A percentile compares a stretch with the other conserved stretches of the same genome.
Conservation (phyloP, 2,797 vertebrate species). For the Philypnodon macrostomus region DNA sequence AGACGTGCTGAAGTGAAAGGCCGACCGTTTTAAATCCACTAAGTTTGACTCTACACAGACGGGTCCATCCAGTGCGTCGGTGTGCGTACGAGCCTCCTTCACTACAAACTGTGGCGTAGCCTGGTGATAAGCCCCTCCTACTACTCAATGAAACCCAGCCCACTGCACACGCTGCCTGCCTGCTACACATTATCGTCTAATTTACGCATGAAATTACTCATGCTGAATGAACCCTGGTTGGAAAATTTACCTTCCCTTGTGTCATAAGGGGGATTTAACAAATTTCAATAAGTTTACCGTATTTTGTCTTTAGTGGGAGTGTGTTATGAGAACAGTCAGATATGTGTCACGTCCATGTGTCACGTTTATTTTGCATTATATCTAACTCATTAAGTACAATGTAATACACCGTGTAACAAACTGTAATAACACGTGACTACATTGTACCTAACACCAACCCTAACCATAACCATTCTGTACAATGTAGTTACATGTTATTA, state of each 20-base stretch:
- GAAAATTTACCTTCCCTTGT: neutral
- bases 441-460: no score
- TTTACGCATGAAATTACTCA: neutral
- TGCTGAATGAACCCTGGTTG: neutral
- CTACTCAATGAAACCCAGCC: slow-evolving; percentile 41
- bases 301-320: no score
- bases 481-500: no score
- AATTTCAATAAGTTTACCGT: no score
- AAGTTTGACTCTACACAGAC: neutral
- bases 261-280: neutral
- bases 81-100: slow-evolving; percentile 25
- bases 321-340: no score
- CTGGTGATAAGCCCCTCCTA: slow-evolving; percentile 54
- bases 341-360: no score
- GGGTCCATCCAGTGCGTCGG: slow-evolving; percentile 23
- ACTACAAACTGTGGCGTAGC: slow-evolving; percentile 16
- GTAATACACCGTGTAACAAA: no score
- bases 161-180: slow-evolving; percentile 37
- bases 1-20: neutral
- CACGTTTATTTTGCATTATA: no score
- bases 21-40: slow-evolving; percentile 21
- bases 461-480: no score
- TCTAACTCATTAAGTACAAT: no score
- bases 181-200: slow-evolving; percentile 4
- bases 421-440: no score